Conservation (phyloP, 1,140 invertebrate species). For the Matsumurasca onukii region DNA sequence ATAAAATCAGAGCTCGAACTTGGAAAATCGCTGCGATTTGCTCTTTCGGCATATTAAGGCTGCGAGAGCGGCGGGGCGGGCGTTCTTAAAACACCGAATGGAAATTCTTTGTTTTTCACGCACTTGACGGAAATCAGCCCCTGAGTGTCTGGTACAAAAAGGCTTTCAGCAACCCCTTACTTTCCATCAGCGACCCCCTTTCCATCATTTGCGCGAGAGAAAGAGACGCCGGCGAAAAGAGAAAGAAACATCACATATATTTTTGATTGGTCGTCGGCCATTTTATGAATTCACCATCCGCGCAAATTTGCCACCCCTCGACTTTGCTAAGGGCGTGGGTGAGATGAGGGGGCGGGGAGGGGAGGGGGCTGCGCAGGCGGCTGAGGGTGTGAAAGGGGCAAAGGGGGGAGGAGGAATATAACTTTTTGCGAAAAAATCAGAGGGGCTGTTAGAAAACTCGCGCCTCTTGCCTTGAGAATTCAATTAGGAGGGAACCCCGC, state of each 20-base stretch:
- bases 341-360: not conserved
- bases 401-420: constrained; percentile 29
- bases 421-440: constrained; percentile 32
- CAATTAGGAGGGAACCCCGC: constrained; percentile 32
- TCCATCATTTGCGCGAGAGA: constrained; percentile 21
- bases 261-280: constrained; percentile 39
- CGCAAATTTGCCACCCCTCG: constrained; percentile 19
- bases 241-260: constrained; percentile 30
- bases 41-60: not conserved
- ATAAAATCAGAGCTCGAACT: not conserved
- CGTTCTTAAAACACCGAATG: constrained; percentile 11
- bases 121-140: constrained; percentile 4
- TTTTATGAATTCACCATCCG: constrained; percentile 39
- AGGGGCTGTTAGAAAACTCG: constrained; percentile 27
- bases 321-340: not conserved
- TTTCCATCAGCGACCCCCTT: not conserved
- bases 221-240: too few species aligned
- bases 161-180: constrained; percentile 1
- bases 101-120: constrained; percentile 21
- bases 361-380: constrained; percentile 19
- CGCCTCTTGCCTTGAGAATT: constrained; percentile 34
- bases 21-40: not conserved
- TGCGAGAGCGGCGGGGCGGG: too few species aligned
- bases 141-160: constrained; percentile 23
- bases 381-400: constrained; percentile 9